A percentile compares a stretch with the other conserved stretches of the same genome.
These are phyloP conservation scores for Anser brachyrhynchus DNA, from an alignment of 2,113 vertebrate genomes.

Conservation along the genomic window DNA sequence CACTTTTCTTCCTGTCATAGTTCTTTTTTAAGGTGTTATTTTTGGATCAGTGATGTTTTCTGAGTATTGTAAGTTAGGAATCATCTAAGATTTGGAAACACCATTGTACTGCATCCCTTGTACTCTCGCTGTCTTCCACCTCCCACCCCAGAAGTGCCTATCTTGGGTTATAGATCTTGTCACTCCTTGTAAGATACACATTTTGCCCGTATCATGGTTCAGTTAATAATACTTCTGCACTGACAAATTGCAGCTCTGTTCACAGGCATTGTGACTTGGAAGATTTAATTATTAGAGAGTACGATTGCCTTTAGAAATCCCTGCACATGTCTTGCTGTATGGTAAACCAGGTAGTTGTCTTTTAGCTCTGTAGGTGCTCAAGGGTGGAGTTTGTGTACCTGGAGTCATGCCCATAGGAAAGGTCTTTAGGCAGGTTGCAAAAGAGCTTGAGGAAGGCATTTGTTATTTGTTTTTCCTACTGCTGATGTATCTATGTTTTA, in stretches of 20 bases:
- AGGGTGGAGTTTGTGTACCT: not conserved
- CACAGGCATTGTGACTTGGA: not conserved
- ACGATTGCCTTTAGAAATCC: not conserved
- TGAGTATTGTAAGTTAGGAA: not conserved
- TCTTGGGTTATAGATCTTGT: not conserved
- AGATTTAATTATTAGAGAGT: not conserved
- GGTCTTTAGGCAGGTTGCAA: too few relatives aligned
- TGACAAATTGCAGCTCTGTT: not conserved
- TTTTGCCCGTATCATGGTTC: not conserved
- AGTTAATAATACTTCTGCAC: not conserved
- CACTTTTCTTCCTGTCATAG: not conserved
- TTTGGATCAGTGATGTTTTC: not conserved
- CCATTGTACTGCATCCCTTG: not conserved
- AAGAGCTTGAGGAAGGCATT: not conserved
- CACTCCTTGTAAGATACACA: not conserved
- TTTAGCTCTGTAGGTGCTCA: not conserved
- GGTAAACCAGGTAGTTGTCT: not conserved
- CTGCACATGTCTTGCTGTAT: not conserved
- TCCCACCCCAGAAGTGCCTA: fast-evolving
- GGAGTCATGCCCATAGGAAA: not conserved
- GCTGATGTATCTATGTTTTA: not conserved
- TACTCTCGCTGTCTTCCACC: not conserved
- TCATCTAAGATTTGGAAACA: not conserved
- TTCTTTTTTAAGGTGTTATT: not conserved
- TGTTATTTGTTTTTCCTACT: not conserved